These are phyloP conservation scores for Sebastes dallii DNA, from an alignment of 2,797 vertebrate genomes.

Conservation along the genomic window DNA sequence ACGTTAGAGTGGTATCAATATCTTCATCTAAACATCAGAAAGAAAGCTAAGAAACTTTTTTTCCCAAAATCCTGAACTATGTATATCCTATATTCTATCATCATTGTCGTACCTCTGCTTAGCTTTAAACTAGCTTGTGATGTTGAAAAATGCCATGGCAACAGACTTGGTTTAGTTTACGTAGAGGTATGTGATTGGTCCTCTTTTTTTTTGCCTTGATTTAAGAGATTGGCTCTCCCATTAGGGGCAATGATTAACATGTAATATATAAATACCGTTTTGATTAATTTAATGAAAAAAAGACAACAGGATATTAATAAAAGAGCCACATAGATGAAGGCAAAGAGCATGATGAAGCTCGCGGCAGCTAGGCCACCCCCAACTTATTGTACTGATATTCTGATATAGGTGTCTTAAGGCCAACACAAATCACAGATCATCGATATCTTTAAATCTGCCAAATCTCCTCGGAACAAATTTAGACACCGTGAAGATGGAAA, in stretches of 20 bases:
- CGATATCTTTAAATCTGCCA: not conserved
- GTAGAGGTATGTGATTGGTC: not conserved
- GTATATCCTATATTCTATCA: not conserved
- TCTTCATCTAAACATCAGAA: not conserved
- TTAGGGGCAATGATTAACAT: not conserved
- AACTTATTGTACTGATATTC: not conserved
- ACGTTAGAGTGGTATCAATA: not conserved
- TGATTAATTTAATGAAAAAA: not conserved
- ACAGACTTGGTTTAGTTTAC: not conserved
- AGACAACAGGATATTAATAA: conserved; percentile 1
- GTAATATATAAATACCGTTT: not conserved
- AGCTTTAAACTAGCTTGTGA: not conserved
- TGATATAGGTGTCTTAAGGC: not conserved
- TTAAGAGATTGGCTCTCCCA: not conserved
- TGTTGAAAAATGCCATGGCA: not conserved
- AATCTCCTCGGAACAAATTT: conserved; percentile 2
- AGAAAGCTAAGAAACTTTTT: not conserved
- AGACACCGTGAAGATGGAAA: not conserved
- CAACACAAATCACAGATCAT: conserved; percentile 6
- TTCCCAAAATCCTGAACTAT: not conserved
- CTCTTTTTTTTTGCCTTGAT: not conserved
- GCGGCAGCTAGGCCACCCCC: not conserved
- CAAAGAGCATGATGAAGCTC: not conserved
- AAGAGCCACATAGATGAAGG: not conserved
- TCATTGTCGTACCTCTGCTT: not conserved